Base-by-base conservation (phyloP, 1,140 invertebrate genomes). In the Apis dorsata region DNA sequence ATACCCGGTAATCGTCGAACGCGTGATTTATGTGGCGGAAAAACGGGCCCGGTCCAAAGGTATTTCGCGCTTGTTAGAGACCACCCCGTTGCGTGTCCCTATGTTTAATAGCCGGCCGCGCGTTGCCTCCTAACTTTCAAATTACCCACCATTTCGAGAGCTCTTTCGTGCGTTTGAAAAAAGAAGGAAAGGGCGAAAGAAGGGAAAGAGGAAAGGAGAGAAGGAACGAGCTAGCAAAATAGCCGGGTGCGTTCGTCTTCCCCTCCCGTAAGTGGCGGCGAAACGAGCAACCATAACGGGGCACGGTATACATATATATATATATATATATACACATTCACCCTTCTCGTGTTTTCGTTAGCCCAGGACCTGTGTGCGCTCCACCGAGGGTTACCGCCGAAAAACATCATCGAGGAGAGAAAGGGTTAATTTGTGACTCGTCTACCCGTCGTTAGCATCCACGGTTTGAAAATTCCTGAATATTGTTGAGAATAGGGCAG, bases 241-340 rank as follows among this genome's bases (percentile, higher is more conserved):
- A 87, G 53, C 69, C 55, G 71, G 65, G 63, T 51, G 62, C 49
- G 70, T 15, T 19, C 15, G 70, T 81, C 73, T 83, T 82, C 74
- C 86, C 86, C 71, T 85, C n/a, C 74, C 63, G 13, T 81, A 84
- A 86, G 74, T 57, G 74, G 74, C 78, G 57, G 85, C 66, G 69
- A 77, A 84, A 83, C 81, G 77, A 88, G 74, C 80, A 76, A 66
- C 66, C 86, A 68, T 44, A 79, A 81, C 83, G 12, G 13, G 13
- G 19, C 19, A 28, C 17, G 15, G 44, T 49, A 24, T 34, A 34
- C 2, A 34, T 2, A 34, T 2, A 34, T 15, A 49, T 24, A 66
- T 44, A 44, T 44, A 44, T 7, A 7, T 44, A 44, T 44, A 44
- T 7, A 44, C 34, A 4, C 2, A 70, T 44, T 70, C 60, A 83